Percentiles rank a stretch among this genome's conserved stretches.
These are phyloP conservation scores for Sturnus vulgaris DNA, from an alignment of 2,113 vertebrate species.

Conservation along the genomic window DNA sequence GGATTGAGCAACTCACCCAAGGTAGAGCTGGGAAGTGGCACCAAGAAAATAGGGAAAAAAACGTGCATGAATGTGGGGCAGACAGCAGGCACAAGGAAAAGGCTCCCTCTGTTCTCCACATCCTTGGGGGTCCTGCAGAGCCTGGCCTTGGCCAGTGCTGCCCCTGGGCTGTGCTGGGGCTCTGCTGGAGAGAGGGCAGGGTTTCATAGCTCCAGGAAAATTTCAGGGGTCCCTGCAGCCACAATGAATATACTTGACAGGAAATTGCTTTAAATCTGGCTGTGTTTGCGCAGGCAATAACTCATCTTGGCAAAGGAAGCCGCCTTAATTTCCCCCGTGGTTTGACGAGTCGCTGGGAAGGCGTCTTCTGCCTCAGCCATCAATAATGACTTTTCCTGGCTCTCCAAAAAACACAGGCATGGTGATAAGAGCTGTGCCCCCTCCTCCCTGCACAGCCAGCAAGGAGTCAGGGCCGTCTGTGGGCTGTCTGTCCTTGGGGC, in stretches of 20 bases:
- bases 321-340: constrained; percentile 64
- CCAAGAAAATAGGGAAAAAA: neutral
- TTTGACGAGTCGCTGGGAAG: constrained; percentile 42
- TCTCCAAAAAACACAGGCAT: neutral
- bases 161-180: neutral
- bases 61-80: neutral
- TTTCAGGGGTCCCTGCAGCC: constrained; percentile 40
- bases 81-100: neutral
- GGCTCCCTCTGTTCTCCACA: rapidly evolving
- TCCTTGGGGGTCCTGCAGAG: neutral
- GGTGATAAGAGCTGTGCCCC: neutral
- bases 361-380: constrained; percentile 44
- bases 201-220: neutral
- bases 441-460: neutral
- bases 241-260: constrained; percentile 36
- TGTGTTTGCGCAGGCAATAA: constrained; percentile 60
- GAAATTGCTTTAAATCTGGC: constrained; percentile 63
- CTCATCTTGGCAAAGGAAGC: constrained; percentile 50
- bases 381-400: constrained; percentile 30
- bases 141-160: neutral
- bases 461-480: rapidly evolving
- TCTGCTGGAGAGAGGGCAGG: neutral
- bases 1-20: neutral
- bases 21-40: neutral
- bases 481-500: neutral